Conservation (phyloP, 1,140 invertebrate genomes). For the Pseudomyrmex sp. region DNA sequence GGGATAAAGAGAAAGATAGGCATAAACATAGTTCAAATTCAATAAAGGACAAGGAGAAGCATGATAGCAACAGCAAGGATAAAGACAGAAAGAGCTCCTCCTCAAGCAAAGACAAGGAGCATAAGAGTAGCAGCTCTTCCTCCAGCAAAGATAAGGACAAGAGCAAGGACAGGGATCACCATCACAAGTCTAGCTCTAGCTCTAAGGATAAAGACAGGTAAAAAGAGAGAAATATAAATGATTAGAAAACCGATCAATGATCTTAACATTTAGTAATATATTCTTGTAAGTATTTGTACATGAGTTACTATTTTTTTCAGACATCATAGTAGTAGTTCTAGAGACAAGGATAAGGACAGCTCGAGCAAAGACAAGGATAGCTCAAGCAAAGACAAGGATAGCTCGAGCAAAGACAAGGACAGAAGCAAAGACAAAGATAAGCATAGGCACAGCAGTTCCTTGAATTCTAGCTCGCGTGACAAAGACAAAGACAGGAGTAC, state of each 20-base stretch:
- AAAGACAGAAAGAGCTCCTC: slow-evolving; percentile 81
- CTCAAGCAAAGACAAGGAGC: slow-evolving; percentile 87
- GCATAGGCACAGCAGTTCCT: slow-evolving; percentile 74
- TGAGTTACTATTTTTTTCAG: slow-evolving; percentile 63
- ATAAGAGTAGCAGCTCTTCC: slow-evolving; percentile 86
- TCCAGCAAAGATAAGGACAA: slow-evolving; percentile 86
- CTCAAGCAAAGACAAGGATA: slow-evolving; percentile 70
- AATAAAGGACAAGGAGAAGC: slow-evolving; percentile 82
- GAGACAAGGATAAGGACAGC: slow-evolving; percentile 73
- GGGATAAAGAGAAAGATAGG: slow-evolving; percentile 80
- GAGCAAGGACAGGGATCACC: slow-evolving; percentile 78
- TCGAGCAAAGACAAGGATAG: slow-evolving; percentile 72
- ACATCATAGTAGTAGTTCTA: slow-evolving; percentile 78
- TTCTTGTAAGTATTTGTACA: slow-evolving; percentile 9
- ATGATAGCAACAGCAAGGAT: slow-evolving; percentile 72
- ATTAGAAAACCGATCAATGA: not conserved
- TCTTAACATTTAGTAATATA: not conserved
- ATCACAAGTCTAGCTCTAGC: slow-evolving; percentile 83
- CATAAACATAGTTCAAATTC: slow-evolving; percentile 81
- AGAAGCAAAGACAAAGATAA: slow-evolving; percentile 79
- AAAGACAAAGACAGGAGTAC: slow-evolving; percentile 85
- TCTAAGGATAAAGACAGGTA: slow-evolving; percentile 81
- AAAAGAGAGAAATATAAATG: not conserved
- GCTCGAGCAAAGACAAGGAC: slow-evolving; percentile 70
- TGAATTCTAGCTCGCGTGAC: slow-evolving; percentile 84